A percentile compares a stretch with the other conserved stretches of the same genome.
These are phyloP conservation scores for Salmo trutta DNA, from an alignment of 2,797 vertebrate species.

Conservation along the genomic window DNA sequence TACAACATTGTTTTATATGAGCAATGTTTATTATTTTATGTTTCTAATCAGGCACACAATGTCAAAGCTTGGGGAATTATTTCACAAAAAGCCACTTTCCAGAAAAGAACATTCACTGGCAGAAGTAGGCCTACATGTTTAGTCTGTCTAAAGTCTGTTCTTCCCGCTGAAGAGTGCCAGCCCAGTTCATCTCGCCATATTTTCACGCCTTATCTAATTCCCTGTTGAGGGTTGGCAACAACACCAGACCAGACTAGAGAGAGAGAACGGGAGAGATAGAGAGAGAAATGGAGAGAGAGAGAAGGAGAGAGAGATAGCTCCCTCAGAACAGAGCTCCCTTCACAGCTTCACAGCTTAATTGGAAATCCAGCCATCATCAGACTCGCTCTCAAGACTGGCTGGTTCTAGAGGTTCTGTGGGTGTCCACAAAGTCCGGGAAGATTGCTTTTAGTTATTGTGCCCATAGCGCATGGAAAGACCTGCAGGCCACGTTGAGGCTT, in stretches of 20 bases:
- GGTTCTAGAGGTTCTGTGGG: no score
- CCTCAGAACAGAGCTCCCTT: conserved; percentile 29
- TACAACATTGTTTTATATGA: background rate
- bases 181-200: background rate
- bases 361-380: background rate
- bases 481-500: no score
- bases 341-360: conserved; percentile 10
- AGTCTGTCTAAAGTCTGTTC: background rate
- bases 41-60: background rate
- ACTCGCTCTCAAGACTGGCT: no score
- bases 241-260: no score
- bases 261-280: background rate
- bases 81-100: background rate
- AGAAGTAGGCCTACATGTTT: background rate
- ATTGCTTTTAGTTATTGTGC: background rate
- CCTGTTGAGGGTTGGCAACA: background rate
- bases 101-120: background rate
- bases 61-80: background rate
- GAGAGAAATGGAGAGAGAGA: conserved; percentile 2
- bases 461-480: no score
- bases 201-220: background rate
- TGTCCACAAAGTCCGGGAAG: no score
- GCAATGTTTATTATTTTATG: background rate
- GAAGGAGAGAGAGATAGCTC: background rate
- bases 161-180: background rate